Conservation (phyloP, 2,797 vertebrate genomes). For the Simalia tracyae region DNA sequence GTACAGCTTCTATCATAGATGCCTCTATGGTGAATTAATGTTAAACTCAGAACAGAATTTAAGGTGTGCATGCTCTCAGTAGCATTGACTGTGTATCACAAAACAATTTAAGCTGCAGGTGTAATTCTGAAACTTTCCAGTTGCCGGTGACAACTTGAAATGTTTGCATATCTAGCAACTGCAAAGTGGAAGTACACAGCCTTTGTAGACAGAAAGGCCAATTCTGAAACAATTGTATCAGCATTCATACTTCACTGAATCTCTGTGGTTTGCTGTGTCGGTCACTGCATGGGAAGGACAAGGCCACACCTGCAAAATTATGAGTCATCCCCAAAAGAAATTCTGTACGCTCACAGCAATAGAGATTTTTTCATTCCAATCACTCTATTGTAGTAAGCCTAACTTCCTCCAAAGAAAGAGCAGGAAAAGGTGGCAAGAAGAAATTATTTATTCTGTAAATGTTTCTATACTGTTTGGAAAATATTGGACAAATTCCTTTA, state of each 20-base stretch:
- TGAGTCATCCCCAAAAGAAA: not conserved
- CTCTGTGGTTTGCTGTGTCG: not conserved
- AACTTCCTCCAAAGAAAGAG: conserved; percentile 6
- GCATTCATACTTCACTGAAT: not conserved
- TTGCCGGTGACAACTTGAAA: not conserved
- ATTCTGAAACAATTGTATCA: not conserved
- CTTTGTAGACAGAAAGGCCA: not conserved
- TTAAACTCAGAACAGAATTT: not conserved
- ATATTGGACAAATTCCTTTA: not conserved
- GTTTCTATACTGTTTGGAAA: not conserved
- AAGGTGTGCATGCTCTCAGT: not conserved
- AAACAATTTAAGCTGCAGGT: not conserved
- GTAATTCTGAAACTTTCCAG: not conserved
- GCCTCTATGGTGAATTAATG: not conserved
- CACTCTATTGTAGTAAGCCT: not conserved
- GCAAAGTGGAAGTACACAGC: not conserved
- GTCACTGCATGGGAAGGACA: not conserved
- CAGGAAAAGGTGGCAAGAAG: not conserved
- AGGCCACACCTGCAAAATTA: not conserved
- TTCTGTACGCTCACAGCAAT: conserved; percentile 26
- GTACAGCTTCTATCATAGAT: not conserved
- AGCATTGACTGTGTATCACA: not conserved
- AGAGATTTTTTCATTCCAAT: not conserved
- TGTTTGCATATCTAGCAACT: not conserved
- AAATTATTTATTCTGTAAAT: not conserved